Evolutionary conservation across 2,113 vertebrate genomes (phyloP), one percentile per base, ranked within the genome.

Genomic region (Procavia capensis): DNA sequence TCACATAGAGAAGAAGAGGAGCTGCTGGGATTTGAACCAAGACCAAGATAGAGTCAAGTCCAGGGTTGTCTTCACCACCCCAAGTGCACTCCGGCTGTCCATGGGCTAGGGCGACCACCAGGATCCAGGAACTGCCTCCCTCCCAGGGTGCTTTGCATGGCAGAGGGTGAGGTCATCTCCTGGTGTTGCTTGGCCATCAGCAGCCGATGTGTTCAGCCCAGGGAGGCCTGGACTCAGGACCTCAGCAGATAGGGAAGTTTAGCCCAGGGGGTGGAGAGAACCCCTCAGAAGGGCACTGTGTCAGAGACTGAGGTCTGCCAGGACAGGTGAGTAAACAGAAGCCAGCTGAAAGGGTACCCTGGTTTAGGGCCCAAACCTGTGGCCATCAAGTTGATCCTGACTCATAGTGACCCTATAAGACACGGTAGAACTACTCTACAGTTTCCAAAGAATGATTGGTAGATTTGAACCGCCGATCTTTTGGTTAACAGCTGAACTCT

Each of bases 21-120:
- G 20, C 45, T 29, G 47, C 85, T 45, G 59, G 91, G 91, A 84
- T 95, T 91, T 79, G 87, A 81, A 83, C 61, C 83, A 47, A 93
- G 81, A 82, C 79, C 45, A 31, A 22, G 61, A 88, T 9, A 13
- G 70, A 82, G 50, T 39, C 59, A 29, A 43, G 81, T 39, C 74
- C 39, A 43, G 47, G 43, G 36, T n/a, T 2, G 8, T 34, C 41
- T 61, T 27, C 16, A 24, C 50, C 10, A 6, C 39, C 22, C 29
- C 54, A 63, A 22, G 36, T 3, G 8, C 39, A 50, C 43, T 72
- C 78, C 47, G 24, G 2, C 16, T 1, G 36, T 47, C 76, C 43
- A 0, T 3, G 1, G 79, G 45, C 47, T 13, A 0, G 41, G n/a
- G 39, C 7, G 6, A 47, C 39, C 36, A 9, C 2, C 4, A 1